These are phyloP conservation scores for Pungitius pungitius DNA, from an alignment of 2,113 vertebrate species.

Conservation along the genomic window DNA sequence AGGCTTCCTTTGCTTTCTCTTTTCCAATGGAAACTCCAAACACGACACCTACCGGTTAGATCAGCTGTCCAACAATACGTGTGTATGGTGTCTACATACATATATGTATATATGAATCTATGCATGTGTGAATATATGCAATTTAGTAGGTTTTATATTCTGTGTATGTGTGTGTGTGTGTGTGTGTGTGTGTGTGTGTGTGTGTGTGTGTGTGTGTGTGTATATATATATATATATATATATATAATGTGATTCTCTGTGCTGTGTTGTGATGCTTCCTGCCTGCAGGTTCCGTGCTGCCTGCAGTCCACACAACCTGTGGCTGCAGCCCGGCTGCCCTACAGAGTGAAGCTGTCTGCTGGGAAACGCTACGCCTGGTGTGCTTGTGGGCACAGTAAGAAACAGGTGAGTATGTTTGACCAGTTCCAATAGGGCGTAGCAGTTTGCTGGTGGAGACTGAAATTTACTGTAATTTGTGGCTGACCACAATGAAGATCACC, in stretches of 20 bases:
- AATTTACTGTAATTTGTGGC: not conserved
- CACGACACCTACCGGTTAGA: not conserved
- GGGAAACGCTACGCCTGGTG: constrained; percentile 88
- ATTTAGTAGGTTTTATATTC: too few species aligned
- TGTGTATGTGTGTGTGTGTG: too few species aligned
- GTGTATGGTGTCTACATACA: too few species aligned
- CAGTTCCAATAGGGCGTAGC: not conserved
- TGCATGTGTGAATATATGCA: too few species aligned
- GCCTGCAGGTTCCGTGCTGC: constrained; percentile 42
- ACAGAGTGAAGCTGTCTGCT: constrained; percentile 81
- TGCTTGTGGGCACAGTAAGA: constrained; percentile 86
- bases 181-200: too few species aligned
- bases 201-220: not conserved
- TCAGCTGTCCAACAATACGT: not conserved
- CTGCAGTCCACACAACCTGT: constrained; percentile 48
- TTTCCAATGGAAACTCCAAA: not conserved
- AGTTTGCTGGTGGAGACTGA: not conserved
- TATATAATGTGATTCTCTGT: not conserved
- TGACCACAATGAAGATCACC: not conserved
- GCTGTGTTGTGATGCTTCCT: not conserved
- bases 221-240: too few species aligned
- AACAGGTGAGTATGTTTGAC: constrained; percentile 79
- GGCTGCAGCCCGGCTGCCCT: constrained; percentile 83
- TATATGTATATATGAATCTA: too few species aligned
- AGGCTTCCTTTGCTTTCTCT: not conserved